Percentiles rank a stretch among this genome's conserved stretches.
phyloP scores from a whole-genome alignment of 2,888 invertebrate species.

The Lasioglossum marginatum region DNA sequence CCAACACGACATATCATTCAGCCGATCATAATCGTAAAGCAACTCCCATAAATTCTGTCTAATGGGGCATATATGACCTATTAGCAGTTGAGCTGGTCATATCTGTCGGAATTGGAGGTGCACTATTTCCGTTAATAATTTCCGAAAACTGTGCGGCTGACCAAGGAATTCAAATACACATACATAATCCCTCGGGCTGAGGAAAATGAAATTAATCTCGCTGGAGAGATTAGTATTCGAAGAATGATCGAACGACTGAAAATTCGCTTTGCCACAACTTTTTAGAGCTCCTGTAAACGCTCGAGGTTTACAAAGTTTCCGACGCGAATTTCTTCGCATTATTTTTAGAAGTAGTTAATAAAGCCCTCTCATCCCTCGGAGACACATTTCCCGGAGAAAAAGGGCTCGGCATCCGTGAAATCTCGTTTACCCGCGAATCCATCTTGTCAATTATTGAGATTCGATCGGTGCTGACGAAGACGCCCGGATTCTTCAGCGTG shows the following conservation, averaged over 20 bases:
- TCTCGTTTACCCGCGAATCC: conserved; percentile 11
- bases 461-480: conserved; percentile 15
- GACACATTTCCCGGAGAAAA: not conserved
- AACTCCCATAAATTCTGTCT: not conserved
- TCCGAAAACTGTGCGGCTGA: not conserved
- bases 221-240: not conserved
- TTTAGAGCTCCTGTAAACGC: not conserved
- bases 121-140: not conserved
- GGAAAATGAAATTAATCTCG: not conserved
- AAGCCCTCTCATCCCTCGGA: conserved; percentile 10
- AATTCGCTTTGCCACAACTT: not conserved
- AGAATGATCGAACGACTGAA: not conserved
- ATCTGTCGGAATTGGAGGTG: not conserved
- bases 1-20: not conserved
- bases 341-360: conserved; percentile 10
- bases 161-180: not conserved
- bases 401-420: conserved; percentile 14
- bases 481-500: not conserved
- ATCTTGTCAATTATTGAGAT: conserved; percentile 22
- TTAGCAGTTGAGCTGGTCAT: conserved; percentile 19
- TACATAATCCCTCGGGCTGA: not conserved
- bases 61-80: conserved; percentile 11
- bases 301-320: too few species aligned
- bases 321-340: too few species aligned
- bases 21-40: not conserved